Evolutionary conservation across 2,888 invertebrate genomes (phyloP), one percentile per base, ranked within the genome.

Genomic region (Drosophila demipolita): DNA sequence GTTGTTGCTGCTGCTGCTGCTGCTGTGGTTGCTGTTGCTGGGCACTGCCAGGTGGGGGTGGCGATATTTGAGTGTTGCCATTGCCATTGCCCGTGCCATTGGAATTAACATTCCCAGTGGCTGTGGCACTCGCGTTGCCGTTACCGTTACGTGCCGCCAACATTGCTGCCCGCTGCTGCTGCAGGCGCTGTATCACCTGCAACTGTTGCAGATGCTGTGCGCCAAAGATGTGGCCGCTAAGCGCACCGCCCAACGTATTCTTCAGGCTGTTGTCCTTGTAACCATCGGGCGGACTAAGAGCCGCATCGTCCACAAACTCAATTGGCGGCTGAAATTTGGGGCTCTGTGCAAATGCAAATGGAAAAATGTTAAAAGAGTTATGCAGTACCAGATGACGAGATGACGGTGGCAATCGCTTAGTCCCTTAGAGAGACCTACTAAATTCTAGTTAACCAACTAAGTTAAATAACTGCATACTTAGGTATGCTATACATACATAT

Each of bases 241-340:
- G 94, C 83, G 95, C 95, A 38, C 93, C 93, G 8, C 95, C 95
- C 1, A 95, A 93, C 66, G 95, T 94, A 62, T 94, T 94, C 86
- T 95, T 95, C 82, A 95, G 94, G 81, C 96, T 96, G 94, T 96
- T 95, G 91, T 98, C 98, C 93, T 98, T 98, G 94, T 98, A 98
- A 12, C 97, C 98, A 92, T 98, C 98, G 15, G 98, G 98, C 32
- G 98, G 98, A 92, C 97, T 97, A 69, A 98, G 94, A 6, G 98
- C 97, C 49, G 97, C 97, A 75, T 96, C 95, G 92, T 97, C 97
- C 70, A 96, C 95, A 91, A 95, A 95, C 93, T 96, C 96, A 90
- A 95, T 94, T 45, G 95, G 95, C 40, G 95, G 95, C 74, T 95
- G 95, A 93, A 95, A 96, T 90, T 95, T 94, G 55, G 94, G 94